Evolutionary conservation across 2,888 invertebrate species (phyloP).

Genomic region (Eudasyphora cyanicolor): DNA sequence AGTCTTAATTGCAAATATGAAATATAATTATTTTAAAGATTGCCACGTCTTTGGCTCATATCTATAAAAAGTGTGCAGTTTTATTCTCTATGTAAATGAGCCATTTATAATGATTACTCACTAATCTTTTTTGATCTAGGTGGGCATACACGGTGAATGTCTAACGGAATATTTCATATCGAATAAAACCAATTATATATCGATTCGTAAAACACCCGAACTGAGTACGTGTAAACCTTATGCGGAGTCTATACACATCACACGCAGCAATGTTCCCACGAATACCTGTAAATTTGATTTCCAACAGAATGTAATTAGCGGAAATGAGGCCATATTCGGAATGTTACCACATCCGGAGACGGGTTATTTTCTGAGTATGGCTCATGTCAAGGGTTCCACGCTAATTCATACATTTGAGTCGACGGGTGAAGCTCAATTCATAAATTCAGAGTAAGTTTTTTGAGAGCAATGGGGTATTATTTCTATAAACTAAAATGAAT

Average conservation of each 20-base stretch:
- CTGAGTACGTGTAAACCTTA: constrained; percentile 77
- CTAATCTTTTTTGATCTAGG: constrained; percentile 75
- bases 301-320: constrained; percentile 79
- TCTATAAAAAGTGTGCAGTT: too few species aligned
- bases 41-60: too few species aligned
- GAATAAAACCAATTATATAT: constrained; percentile 78
- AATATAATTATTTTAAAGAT: too few species aligned
- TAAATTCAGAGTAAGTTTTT: constrained; percentile 77
- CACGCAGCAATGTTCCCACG: constrained; percentile 79
- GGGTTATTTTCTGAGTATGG: constrained; percentile 77
- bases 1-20: too few species aligned
- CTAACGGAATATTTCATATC: constrained; percentile 80
- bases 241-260: constrained; percentile 78
- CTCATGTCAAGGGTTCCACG: constrained; percentile 79
- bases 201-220: constrained; percentile 79
- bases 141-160: constrained; percentile 83
- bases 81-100: neutral
- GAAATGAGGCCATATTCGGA: constrained; percentile 78
- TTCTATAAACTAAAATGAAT: too few species aligned
- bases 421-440: constrained; percentile 79
- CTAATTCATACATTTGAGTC: constrained; percentile 80
- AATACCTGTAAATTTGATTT: constrained; percentile 79
- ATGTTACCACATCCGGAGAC: constrained; percentile 77
- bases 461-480: neutral
- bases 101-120: neutral